Percentiles rank a stretch among this genome's conserved stretches.
Conservation (phyloP, 2,113 vertebrate genomes). For the Cyprinus carpio region DNA sequence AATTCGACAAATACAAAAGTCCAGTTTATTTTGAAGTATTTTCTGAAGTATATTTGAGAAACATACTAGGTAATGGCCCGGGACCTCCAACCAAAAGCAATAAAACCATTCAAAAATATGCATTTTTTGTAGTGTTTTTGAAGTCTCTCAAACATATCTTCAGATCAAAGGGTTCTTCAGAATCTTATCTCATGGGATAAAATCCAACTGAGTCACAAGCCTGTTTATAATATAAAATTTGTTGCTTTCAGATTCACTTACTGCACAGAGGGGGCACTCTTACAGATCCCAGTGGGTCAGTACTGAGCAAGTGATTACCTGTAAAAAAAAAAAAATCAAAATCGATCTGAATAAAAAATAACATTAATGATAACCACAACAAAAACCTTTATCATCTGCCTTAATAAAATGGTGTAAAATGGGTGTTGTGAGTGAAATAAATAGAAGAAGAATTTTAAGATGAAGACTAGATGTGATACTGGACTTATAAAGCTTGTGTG, state of each 20-base stretch:
- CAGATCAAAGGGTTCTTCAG: not conserved
- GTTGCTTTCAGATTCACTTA: not conserved
- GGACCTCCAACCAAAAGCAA: not conserved
- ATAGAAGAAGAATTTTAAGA: not conserved
- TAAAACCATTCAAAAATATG: not conserved
- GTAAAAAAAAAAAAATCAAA: not conserved
- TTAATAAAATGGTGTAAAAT: not conserved
- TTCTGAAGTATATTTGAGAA: not conserved
- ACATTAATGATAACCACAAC: not conserved
- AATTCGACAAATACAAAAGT: not conserved
- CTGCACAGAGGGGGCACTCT: not conserved
- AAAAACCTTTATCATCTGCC: not conserved
- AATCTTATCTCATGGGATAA: constrained; percentile 9
- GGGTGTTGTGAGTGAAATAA: not conserved
- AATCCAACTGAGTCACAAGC: constrained; percentile 16
- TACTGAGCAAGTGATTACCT: not conserved
- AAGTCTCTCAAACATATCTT: not conserved
- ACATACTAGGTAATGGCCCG: not conserved
- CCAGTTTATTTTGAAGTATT: not conserved
- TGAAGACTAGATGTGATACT: not conserved
- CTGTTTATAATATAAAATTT: not conserved
- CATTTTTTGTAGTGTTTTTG: not conserved
- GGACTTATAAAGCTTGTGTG: not conserved
- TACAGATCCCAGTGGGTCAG: not conserved
- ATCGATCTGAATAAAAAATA: not conserved